Percentiles rank a stretch among this genome's conserved stretches.
These are phyloP conservation scores for Arctocebus calabarensis DNA, from an alignment of 2,797 vertebrate species.

Conservation along the genomic window DNA sequence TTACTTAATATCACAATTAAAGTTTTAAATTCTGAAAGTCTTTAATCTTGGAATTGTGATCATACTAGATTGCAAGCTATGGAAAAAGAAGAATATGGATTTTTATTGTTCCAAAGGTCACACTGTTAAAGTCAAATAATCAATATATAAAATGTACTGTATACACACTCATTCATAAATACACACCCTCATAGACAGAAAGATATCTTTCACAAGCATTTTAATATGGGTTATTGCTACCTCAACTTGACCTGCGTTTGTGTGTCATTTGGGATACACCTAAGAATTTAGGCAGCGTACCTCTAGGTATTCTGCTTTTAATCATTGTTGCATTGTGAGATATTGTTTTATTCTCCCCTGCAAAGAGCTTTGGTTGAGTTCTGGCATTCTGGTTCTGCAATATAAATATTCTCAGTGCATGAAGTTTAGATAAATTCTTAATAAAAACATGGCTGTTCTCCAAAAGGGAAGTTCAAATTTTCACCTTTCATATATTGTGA, in stretches of 20 bases:
- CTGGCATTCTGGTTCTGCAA: background rate
- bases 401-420: background rate
- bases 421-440: background rate
- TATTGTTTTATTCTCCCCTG: background rate
- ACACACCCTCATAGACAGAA: background rate
- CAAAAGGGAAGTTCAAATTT: background rate
- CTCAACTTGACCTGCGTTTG: background rate
- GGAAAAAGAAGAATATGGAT: background rate
- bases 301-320: background rate
- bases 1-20: background rate
- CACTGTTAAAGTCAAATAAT: background rate
- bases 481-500: background rate
- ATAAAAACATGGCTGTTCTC: background rate
- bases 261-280: background rate
- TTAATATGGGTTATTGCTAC: background rate
- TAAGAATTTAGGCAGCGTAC: background rate
- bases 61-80: background rate
- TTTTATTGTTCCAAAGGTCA: conserved; percentile 1
- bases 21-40: background rate
- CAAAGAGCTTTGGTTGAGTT: background rate
- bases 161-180: background rate
- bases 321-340: background rate
- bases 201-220: background rate
- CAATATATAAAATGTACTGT: background rate
- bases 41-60: background rate